These are phyloP conservation scores for Scarus forsteni DNA, from an alignment of 2,797 vertebrate species.

Conservation along the genomic window DNA sequence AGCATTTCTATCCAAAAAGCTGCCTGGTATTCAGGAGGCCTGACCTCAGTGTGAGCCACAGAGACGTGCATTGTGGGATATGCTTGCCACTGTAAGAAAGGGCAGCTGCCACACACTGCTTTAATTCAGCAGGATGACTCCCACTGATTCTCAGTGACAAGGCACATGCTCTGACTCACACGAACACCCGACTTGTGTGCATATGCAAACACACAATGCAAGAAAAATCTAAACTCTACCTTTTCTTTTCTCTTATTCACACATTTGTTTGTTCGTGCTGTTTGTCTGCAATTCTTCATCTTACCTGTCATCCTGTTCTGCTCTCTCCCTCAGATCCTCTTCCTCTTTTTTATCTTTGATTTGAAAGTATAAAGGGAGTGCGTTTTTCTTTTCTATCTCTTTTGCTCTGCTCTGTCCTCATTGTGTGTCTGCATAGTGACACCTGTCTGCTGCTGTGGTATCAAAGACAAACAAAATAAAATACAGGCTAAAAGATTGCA, in stretches of 20 bases:
- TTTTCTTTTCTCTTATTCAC: background rate
- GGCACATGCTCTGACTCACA: background rate
- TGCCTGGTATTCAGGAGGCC: slow-evolving; percentile 20
- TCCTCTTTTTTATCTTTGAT: slow-evolving; percentile 54
- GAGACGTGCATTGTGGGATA: slow-evolving; percentile 24
- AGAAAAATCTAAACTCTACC: background rate
- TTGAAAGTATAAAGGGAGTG: slow-evolving; percentile 53
- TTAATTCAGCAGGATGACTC: slow-evolving; percentile 11
- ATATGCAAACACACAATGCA: background rate
- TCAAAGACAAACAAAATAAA: slow-evolving; percentile 52
- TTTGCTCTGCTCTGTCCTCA: slow-evolving; percentile 31
- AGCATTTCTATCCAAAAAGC: slow-evolving; percentile 23
- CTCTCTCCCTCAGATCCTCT: slow-evolving; percentile 27
- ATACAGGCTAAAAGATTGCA: slow-evolving; percentile 24
- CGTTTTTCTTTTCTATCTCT: slow-evolving; percentile 23
- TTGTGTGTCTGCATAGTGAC: slow-evolving; percentile 43
- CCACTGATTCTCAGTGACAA: slow-evolving; percentile 28
- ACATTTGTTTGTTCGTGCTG: slow-evolving; percentile 1
- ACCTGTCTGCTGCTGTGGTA: slow-evolving; percentile 57
- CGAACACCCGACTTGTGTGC: background rate
- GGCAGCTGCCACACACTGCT: slow-evolving; percentile 33
- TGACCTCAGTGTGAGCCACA: slow-evolving; percentile 36
- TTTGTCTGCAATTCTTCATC: slow-evolving; percentile 32
- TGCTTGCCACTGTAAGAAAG: slow-evolving; percentile 17
- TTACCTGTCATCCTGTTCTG: slow-evolving; percentile 42